Evolutionary conservation across 2,888 invertebrate species (phyloP).

Genomic region (Sussaba pulchella): DNA sequence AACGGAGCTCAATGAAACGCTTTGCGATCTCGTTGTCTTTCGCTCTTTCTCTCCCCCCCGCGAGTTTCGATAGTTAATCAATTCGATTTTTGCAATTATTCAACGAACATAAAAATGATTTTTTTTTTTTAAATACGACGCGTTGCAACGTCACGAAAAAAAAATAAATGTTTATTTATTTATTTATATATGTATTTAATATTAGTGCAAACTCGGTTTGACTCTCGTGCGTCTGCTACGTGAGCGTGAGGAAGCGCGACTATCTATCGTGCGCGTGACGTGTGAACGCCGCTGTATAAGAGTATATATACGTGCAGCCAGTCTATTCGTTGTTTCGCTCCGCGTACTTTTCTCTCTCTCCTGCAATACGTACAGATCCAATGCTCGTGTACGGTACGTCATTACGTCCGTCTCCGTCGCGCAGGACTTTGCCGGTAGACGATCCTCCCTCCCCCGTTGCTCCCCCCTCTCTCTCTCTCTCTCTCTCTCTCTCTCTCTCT

Average conservation of each 20-base stretch:
- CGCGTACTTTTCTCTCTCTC: conserved; percentile 57
- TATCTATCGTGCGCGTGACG: conserved; percentile 72
- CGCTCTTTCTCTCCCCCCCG: not conserved
- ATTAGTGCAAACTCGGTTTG: conserved; percentile 53
- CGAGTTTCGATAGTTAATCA: too few species aligned
- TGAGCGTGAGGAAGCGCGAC: conserved; percentile 71
- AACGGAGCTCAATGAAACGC: too few species aligned
- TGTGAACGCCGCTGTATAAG: conserved; percentile 66
- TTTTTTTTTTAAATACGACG: not conserved
- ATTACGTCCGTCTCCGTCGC: conserved; percentile 56
- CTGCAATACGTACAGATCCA: conserved; percentile 14
- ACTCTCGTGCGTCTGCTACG: conserved; percentile 70
- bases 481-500: too few species aligned
- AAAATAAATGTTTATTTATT: not conserved
- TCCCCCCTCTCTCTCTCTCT: too few species aligned
- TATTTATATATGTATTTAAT: not conserved
- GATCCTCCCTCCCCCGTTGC: conserved; percentile 52
- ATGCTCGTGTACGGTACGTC: conserved; percentile 10
- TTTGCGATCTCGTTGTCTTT: not conserved
- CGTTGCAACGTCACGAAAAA: not conserved
- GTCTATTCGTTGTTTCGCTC: conserved; percentile 61
- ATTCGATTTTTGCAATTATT: too few species aligned
- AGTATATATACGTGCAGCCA: conserved; percentile 51
- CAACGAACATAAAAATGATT: too few species aligned
- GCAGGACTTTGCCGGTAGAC: conserved; percentile 52